These are phyloP conservation scores for Cephalopholis sonnerati DNA, from an alignment of 2,113 vertebrate genomes.

Conservation along the genomic window DNA sequence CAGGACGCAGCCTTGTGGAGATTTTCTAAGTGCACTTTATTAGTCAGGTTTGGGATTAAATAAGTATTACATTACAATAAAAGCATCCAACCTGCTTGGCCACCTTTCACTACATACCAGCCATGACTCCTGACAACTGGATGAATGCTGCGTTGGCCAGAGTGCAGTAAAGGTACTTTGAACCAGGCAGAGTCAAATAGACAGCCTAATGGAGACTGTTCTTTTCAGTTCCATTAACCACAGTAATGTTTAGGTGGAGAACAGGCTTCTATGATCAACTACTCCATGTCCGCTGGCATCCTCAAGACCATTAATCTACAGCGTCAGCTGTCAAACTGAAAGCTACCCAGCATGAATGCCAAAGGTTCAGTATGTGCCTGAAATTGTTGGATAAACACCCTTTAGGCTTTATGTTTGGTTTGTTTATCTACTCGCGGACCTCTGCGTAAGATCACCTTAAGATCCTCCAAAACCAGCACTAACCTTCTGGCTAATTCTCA, in stretches of 20 bases:
- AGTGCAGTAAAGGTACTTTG: slow-evolving; percentile 33
- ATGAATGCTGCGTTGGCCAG: slow-evolving; percentile 19
- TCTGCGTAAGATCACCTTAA: neutral
- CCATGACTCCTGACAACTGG: neutral
- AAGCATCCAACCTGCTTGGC: slow-evolving; percentile 5
- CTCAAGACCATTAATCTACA: slow-evolving; percentile 19
- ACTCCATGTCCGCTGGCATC: slow-evolving; percentile 8
- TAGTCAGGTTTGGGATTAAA: slow-evolving; percentile 1
- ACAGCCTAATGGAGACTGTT: slow-evolving; percentile 10
- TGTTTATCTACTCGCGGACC: neutral
- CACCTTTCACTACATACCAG: neutral
- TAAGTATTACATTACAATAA: slow-evolving; percentile 6
- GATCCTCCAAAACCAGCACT: neutral
- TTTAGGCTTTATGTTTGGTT: neutral
- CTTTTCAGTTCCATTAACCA: slow-evolving; percentile 53
- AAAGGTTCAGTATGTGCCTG: neutral
- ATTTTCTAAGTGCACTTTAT: too few species aligned
- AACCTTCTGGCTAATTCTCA: neutral
- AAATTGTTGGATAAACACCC: neutral
- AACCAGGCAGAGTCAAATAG: slow-evolving; percentile 37
- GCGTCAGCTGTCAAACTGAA: slow-evolving; percentile 21
- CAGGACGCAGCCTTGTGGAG: too few species aligned
- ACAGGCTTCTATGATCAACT: slow-evolving; percentile 11
- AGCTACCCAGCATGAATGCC: slow-evolving; percentile 17
- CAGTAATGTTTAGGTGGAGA: slow-evolving; percentile 29